Evolutionary conservation across 2,113 vertebrate species (phyloP).

Genomic region (Gadus macrocephalus): DNA sequence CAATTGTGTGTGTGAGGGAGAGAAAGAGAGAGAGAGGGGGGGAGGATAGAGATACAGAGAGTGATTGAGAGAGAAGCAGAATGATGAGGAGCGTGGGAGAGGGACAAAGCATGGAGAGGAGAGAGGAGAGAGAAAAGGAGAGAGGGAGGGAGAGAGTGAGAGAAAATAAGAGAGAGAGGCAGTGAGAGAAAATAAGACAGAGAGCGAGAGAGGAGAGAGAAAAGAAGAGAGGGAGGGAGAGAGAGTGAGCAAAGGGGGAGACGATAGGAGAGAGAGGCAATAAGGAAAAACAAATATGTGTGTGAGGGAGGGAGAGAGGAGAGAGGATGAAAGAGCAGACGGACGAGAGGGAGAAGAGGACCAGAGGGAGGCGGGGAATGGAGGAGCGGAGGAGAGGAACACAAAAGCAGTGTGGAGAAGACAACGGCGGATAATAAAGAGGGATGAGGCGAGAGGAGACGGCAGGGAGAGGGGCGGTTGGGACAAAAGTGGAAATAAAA

Average conservation of each 20-base stretch:
- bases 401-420: neutral
- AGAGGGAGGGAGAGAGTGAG: too few species aligned
- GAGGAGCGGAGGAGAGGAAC: neutral
- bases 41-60: constrained; percentile 1
- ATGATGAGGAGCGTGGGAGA: too few species aligned
- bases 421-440: neutral
- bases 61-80: neutral
- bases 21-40: constrained; percentile 15
- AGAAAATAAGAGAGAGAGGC: too few species aligned
- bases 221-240: neutral
- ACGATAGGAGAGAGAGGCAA: constrained; percentile 13
- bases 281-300: constrained; percentile 6
- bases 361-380: too few species aligned
- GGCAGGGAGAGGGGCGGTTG: constrained; percentile 17
- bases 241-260: neutral
- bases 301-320: neutral
- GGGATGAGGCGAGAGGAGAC: constrained; percentile 7
- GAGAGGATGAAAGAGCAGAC: neutral
- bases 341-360: neutral
- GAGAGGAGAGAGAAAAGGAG: neutral
- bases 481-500: constrained; percentile 16
- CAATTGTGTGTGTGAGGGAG: neutral
- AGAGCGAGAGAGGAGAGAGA: neutral
- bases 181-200: neutral
- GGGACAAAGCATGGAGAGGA: too few species aligned